phyloP scores from a whole-genome alignment of 2,888 invertebrate genomes.

The Acrocyrtus sp. region DNA sequence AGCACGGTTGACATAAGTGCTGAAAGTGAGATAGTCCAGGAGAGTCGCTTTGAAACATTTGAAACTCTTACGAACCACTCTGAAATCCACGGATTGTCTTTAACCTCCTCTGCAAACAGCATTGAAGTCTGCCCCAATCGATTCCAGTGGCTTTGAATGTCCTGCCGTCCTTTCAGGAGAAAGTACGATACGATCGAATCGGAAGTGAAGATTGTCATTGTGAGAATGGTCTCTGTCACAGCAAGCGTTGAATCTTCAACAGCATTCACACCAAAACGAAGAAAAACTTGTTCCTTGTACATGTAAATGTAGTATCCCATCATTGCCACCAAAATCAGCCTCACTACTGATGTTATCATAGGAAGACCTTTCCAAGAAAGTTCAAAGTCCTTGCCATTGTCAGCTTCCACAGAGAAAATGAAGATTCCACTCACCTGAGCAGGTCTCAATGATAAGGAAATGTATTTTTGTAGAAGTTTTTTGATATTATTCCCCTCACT shows the following conservation, averaged over 20 bases:
- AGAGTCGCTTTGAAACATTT: neutral
- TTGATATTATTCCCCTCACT: neutral
- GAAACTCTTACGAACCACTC: slow-evolving; percentile 3
- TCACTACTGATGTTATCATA: neutral
- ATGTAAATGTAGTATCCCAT: neutral
- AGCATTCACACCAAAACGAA: slow-evolving; percentile 8
- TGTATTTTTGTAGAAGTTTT: neutral
- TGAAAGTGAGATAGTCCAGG: neutral
- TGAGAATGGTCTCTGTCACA: slow-evolving; percentile 19
- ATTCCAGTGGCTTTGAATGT: slow-evolving; percentile 6
- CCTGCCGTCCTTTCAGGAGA: neutral
- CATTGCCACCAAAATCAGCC: neutral
- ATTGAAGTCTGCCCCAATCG: neutral
- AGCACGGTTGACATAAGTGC: neutral
- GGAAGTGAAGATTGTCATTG: slow-evolving; percentile 13
- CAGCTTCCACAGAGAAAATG: neutral
- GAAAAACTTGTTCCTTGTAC: neutral
- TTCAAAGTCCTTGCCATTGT: neutral
- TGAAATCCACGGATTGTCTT: slow-evolving; percentile 4
- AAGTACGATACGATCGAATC: slow-evolving; percentile 6
- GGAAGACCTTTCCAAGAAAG: neutral
- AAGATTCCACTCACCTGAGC: slow-evolving; percentile 24
- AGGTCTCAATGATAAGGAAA: neutral
- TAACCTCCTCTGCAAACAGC: slow-evolving; percentile 6
- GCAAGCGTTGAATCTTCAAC: slow-evolving; percentile 13